Evolutionary conservation across 2,113 vertebrate species (phyloP).

Genomic region (Marmota monax): DNA sequence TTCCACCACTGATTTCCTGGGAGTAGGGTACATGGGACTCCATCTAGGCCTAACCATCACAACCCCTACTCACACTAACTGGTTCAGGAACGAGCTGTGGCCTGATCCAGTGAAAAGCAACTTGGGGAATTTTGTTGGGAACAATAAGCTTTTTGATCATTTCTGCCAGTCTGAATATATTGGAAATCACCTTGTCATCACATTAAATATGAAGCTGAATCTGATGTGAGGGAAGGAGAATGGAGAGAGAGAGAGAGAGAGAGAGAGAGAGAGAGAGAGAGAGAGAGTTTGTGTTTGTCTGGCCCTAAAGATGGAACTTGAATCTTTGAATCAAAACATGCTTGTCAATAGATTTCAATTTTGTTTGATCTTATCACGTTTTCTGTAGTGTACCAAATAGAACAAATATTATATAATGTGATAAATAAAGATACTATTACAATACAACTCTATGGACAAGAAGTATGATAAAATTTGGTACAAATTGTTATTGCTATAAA

Average conservation of each 20-base stretch:
- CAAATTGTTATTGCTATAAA: neutral
- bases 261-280: no score
- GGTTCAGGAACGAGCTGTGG: neutral
- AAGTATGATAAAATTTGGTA: neutral
- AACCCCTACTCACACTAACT: neutral
- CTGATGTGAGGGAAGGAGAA: neutral
- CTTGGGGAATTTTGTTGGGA: neutral
- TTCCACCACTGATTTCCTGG: neutral
- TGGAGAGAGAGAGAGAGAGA: neutral
- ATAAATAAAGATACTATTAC: neutral
- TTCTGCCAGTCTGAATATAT: neutral
- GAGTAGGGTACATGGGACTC: neutral
- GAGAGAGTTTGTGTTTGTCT: no score
- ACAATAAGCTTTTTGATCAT: neutral
- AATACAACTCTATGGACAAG: neutral
- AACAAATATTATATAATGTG: neutral
- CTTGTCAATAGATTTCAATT: neutral
- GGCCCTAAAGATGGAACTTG: neutral
- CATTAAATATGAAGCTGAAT: neutral
- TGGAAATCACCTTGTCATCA: neutral
- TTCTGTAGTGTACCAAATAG: neutral
- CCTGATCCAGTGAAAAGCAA: neutral
- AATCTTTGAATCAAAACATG: slow-evolving; percentile 1
- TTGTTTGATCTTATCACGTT: neutral
- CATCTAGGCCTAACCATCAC: neutral